These are phyloP conservation scores for Temnothorax ravouxi DNA, from an alignment of 2,888 invertebrate species.

Conservation along the genomic window DNA sequence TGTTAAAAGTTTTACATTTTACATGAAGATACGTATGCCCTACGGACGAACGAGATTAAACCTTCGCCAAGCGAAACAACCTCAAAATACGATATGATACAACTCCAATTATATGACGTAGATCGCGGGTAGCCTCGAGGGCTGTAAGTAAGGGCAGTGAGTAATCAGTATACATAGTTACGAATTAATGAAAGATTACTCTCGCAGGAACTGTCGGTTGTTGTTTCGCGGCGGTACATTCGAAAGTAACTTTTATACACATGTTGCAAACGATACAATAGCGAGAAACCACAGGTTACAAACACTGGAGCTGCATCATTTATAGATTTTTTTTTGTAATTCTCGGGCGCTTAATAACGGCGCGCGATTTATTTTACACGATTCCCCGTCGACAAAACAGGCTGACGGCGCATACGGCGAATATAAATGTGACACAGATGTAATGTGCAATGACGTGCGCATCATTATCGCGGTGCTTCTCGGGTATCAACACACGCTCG, in stretches of 20 bases:
- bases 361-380: slow-evolving; percentile 26
- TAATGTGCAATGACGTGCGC: slow-evolving; percentile 43
- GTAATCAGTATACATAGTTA: slow-evolving; percentile 50
- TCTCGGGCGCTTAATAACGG: slow-evolving; percentile 19
- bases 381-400: slow-evolving; percentile 17
- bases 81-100: slow-evolving; percentile 45
- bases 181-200: slow-evolving; percentile 54
- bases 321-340: slow-evolving; percentile 7
- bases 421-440: slow-evolving; percentile 17
- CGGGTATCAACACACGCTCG: slow-evolving; percentile 42
- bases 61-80: slow-evolving; percentile 29
- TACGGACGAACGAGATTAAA: slow-evolving; percentile 26
- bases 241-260: slow-evolving; percentile 29
- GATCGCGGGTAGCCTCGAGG: slow-evolving; percentile 47
- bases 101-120: slow-evolving; percentile 49
- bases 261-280: slow-evolving; percentile 9
- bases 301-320: slow-evolving; percentile 32
- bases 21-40: slow-evolving; percentile 17
- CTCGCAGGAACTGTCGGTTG: slow-evolving; percentile 43
- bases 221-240: slow-evolving; percentile 32
- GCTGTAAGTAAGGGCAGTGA: background rate
- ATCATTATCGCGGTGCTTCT: slow-evolving; percentile 40
- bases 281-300: background rate
- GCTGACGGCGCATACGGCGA: background rate
- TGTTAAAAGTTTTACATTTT: slow-evolving; percentile 26